Conservation (phyloP, 1,140 invertebrate species). For the Proctacanthus coquilletti region DNA sequence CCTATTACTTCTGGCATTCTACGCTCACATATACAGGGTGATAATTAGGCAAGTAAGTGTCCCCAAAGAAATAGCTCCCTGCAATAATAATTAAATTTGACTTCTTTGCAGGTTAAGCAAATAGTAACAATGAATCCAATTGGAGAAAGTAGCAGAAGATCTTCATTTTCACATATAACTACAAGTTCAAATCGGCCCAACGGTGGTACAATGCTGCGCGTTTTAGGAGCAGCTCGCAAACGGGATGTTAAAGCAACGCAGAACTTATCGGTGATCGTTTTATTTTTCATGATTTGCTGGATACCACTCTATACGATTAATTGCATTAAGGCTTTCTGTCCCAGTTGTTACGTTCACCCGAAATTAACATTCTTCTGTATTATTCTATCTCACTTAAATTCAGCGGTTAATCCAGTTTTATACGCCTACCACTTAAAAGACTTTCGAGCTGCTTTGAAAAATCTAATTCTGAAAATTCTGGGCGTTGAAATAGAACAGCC, state of each 20-base stretch:
- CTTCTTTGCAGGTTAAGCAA: constrained; percentile 24
- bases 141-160: constrained; percentile 22
- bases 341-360: constrained; percentile 44
- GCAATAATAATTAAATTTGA: not conserved
- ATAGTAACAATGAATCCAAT: constrained; percentile 29
- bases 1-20: constrained; percentile 65
- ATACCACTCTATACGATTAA: constrained; percentile 85
- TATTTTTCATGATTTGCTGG: constrained; percentile 88
- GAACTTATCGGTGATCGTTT: constrained; percentile 76
- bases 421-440: constrained; percentile 84
- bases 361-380: constrained; percentile 66
- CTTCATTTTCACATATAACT: constrained; percentile 18
- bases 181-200: not conserved
- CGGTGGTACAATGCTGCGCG: constrained; percentile 45
- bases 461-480: constrained; percentile 40
- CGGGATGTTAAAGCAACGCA: constrained; percentile 83
- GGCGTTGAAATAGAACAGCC: constrained; percentile 29
- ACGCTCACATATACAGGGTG: constrained; percentile 74
- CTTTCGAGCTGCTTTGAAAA: constrained; percentile 58
- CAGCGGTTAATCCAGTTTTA: constrained; percentile 70
- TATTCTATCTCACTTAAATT: constrained; percentile 77
- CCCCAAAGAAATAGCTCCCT: too few species aligned
- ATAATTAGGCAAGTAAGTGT: constrained; percentile 67
- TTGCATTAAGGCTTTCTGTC: constrained; percentile 68
- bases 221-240: constrained; percentile 61